Evolutionary conservation across 2,797 vertebrate genomes (phyloP).

Genomic region (Tarsius wallacei): DNA sequence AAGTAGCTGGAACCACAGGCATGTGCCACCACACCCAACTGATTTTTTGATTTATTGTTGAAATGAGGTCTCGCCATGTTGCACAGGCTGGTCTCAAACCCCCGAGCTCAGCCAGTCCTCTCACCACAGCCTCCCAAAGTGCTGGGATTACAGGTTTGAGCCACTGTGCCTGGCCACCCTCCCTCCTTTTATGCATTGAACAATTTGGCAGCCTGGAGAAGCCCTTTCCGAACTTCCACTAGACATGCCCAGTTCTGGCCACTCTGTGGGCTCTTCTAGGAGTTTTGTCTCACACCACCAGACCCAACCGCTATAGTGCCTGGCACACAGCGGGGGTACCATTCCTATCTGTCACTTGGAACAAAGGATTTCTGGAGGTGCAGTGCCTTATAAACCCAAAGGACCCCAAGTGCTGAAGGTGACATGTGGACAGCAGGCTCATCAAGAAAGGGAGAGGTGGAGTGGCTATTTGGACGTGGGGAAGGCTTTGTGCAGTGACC

Average conservation of each 20-base stretch:
- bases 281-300: background rate
- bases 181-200: no score
- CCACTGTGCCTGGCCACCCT: no score
- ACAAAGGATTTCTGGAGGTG: background rate
- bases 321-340: background rate
- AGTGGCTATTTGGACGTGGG: background rate
- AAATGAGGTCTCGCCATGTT: no score
- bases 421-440: background rate
- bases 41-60: no score
- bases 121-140: no score
- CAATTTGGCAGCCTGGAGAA: background rate
- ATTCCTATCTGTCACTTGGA: background rate
- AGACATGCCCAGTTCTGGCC: background rate
- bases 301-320: background rate
- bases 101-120: no score
- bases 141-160: no score
- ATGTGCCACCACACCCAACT: no score
- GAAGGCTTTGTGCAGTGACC: background rate
- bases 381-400: background rate
- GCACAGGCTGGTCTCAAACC: no score
- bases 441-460: background rate
- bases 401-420: no score
- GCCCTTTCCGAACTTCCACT: background rate
- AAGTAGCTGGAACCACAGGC: no score
- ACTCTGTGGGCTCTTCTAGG: background rate